Evolutionary conservation across 2,797 vertebrate species (phyloP).

Genomic region (Acridotheres tristis): DNA sequence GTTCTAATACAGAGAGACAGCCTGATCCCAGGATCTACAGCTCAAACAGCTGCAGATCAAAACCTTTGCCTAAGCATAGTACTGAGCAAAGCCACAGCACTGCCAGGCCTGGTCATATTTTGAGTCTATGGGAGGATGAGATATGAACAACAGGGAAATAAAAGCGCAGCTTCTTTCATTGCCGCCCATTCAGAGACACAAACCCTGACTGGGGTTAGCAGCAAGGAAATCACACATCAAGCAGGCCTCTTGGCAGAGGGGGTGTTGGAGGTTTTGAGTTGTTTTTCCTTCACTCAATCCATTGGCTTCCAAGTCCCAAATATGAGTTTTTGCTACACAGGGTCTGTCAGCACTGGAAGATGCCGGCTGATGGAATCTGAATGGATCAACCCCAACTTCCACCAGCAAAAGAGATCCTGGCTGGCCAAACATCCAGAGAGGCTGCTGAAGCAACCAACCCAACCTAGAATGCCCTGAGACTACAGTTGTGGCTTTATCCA

Average conservation of each 20-base stretch:
- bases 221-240: background rate
- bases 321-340: background rate
- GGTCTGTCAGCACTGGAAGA: background rate
- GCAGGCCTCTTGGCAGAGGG: background rate
- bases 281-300: background rate
- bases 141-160: background rate
- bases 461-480: background rate
- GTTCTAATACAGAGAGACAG: background rate
- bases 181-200: background rate
- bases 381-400: background rate
- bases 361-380: fast-evolving
- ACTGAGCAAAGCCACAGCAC: background rate
- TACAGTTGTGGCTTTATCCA: background rate
- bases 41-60: background rate
- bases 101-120: background rate
- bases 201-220: background rate
- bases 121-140: background rate
- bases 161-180: background rate
- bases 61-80: background rate
- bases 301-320: background rate
- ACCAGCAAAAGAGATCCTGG: background rate
- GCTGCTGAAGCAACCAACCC: background rate
- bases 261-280: background rate
- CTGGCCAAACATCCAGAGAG: background rate
- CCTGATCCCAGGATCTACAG: background rate